Conservation (phyloP, 1,140 invertebrate species). For the Sitophilus oryzae region DNA sequence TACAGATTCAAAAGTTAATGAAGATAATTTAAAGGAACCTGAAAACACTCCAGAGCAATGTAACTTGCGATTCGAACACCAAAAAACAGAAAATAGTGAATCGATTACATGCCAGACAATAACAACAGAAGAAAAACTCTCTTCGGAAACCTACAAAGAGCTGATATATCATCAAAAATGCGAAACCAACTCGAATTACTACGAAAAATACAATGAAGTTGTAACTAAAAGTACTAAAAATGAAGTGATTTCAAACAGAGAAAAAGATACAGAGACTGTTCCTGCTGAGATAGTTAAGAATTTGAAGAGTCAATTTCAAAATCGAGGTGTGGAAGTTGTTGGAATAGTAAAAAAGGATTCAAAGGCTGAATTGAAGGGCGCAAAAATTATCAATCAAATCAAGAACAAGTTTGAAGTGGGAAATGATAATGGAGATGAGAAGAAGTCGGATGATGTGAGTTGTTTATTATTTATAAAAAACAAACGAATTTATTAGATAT, state of each 20-base stretch:
- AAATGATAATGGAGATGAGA: conserved; percentile 15
- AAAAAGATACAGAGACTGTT: conserved; percentile 32
- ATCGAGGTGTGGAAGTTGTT: conserved; percentile 18
- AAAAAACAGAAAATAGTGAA: not conserved
- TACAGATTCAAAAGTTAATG: not conserved
- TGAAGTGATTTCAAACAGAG: conserved; percentile 17
- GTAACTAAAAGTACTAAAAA: conserved; percentile 23
- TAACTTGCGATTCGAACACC: not conserved
- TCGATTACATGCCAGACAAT: not conserved
- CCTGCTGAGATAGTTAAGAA: conserved; percentile 35
- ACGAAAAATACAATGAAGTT: conserved; percentile 27
- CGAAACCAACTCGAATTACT: conserved; percentile 25
- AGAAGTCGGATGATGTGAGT: conserved; percentile 28
- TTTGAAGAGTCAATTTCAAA: conserved; percentile 35
- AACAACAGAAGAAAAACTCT: conserved; percentile 11
- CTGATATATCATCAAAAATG: conserved; percentile 22
- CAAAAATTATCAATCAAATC: conserved; percentile 39
- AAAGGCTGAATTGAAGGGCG: conserved; percentile 27
- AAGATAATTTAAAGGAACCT: not conserved
- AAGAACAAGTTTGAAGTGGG: conserved; percentile 36
- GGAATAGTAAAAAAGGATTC: conserved; percentile 16
- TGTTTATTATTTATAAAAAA: conserved; percentile 7
- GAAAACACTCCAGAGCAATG: conserved; percentile 3
- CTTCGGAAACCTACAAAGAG: conserved; percentile 25
- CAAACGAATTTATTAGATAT: too few relatives aligned